Evolutionary conservation across 1,140 invertebrate species (phyloP).

Genomic region (Maconellicoccus hirsutus): DNA sequence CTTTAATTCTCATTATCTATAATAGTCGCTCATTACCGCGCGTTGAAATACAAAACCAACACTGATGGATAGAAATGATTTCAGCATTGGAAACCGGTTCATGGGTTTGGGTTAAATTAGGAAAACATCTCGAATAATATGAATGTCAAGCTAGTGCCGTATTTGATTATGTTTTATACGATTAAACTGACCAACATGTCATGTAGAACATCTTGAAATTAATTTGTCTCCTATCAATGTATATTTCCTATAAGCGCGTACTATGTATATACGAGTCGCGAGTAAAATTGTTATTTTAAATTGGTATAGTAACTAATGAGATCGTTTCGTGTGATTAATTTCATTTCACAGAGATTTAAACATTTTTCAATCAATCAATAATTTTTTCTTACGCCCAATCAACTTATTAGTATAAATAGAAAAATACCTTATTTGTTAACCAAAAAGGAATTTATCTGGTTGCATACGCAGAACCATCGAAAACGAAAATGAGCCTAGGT

Average conservation of each 20-base stretch:
- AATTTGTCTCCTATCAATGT: background rate
- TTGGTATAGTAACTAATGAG: too few species aligned
- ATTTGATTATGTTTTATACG: background rate
- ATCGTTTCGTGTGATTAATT: too few species aligned
- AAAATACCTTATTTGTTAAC: too few species aligned
- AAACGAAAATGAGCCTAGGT: too few species aligned
- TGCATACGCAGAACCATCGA: too few species aligned
- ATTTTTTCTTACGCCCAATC: too few species aligned
- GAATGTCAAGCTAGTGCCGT: background rate
- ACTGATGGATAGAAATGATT: background rate
- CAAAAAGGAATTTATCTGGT: too few species aligned
- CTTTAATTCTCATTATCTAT: constrained; percentile 9
- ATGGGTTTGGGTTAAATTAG: background rate
- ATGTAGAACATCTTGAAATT: background rate
- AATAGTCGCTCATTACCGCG: constrained; percentile 1
- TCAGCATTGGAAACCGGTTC: constrained; percentile 1
- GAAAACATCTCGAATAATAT: background rate
- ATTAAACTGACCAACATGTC: background rate
- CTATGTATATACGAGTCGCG: too few species aligned
- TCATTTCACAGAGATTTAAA: too few species aligned
- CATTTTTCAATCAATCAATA: too few species aligned
- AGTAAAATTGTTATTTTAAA: too few species aligned
- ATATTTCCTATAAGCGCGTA: background rate
- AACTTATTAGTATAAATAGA: too few species aligned
- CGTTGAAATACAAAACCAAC: background rate